Percentiles rank a stretch among this genome's conserved stretches.
Conservation (phyloP, 2,888 invertebrate genomes). For the Troilus luridus region DNA sequence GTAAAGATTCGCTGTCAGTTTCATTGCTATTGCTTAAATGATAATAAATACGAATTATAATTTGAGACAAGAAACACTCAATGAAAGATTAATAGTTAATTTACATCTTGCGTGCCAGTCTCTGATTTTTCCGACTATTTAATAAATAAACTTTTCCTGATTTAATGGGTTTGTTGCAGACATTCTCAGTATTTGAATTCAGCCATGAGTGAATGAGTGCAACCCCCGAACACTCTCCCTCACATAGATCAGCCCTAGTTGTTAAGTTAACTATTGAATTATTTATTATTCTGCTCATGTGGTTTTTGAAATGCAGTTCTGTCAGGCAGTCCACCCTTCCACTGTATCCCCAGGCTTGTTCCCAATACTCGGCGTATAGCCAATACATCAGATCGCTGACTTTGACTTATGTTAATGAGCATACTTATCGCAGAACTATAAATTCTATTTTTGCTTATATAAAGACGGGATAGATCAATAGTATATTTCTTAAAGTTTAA, state of each 20-base stretch:
- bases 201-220: background rate
- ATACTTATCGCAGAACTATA: background rate
- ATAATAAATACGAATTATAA: background rate
- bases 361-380: background rate
- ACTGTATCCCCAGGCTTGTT: background rate
- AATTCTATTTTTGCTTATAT: background rate
- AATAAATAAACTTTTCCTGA: no score
- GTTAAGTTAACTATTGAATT: slow-evolving; percentile 30
- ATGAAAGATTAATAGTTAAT: background rate
- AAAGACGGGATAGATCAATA: no score
- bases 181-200: background rate
- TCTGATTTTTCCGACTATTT: no score
- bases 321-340: slow-evolving; percentile 23
- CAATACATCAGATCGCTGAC: background rate
- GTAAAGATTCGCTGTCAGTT: no score
- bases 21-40: background rate
- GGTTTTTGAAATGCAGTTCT: slow-evolving; percentile 30
- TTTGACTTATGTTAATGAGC: slow-evolving; percentile 10
- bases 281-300: slow-evolving; percentile 33
- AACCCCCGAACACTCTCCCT: background rate
- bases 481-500: no score
- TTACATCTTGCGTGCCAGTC: background rate
- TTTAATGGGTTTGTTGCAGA: no score
- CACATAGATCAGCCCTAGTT: background rate
- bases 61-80: background rate